These are phyloP conservation scores for Lethenteron reissneri DNA, from an alignment of 2,113 vertebrate species.

Conservation along the genomic window DNA sequence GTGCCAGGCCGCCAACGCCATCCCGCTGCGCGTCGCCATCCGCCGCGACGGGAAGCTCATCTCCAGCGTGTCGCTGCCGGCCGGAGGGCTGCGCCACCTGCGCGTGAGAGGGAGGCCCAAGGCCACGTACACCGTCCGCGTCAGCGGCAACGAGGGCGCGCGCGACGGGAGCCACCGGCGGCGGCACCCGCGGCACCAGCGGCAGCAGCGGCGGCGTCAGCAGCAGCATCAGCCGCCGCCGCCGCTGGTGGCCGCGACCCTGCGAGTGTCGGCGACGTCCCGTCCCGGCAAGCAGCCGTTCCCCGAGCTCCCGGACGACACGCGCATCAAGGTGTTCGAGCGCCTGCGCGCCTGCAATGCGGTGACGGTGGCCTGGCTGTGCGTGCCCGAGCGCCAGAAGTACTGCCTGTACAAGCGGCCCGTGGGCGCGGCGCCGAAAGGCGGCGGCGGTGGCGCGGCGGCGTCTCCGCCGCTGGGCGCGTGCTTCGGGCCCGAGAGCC, in stretches of 20 bases:
- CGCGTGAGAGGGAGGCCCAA: slow-evolving; percentile 74
- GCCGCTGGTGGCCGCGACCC: slow-evolving; percentile 39
- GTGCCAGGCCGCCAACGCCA: slow-evolving; percentile 54
- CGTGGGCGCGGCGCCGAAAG: slow-evolving; percentile 17
- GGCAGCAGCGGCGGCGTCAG: too few relatives aligned
- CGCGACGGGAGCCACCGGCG: too few relatives aligned
- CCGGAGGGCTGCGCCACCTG: slow-evolving; percentile 68
- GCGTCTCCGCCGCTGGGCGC: slow-evolving; percentile 67
- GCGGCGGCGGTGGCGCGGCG: slow-evolving; percentile 44
- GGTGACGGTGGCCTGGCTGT: slow-evolving; percentile 74
- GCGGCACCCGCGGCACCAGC: too few relatives aligned
- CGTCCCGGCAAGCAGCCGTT: slow-evolving; percentile 61
- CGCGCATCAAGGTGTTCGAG: slow-evolving; percentile 79
- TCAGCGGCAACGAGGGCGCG: slow-evolving; percentile 48
- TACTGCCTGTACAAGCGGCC: slow-evolving; percentile 83
- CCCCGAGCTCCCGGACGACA: slow-evolving; percentile 76
- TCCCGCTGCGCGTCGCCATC: slow-evolving; percentile 31
- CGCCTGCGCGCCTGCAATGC: slow-evolving; percentile 81
- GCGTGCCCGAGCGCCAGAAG: slow-evolving; percentile 85
- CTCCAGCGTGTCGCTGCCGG: slow-evolving; percentile 38
- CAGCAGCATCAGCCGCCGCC: too few relatives aligned
- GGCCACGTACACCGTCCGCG: slow-evolving; percentile 64
- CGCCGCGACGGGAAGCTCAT: slow-evolving; percentile 66
- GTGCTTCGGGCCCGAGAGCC: slow-evolving; percentile 59
- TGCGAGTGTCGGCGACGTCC: slow-evolving; percentile 65